Evolutionary conservation across 2,113 vertebrate genomes (phyloP), one percentile per base, ranked within the genome.

Genomic region (Sardina pilchardus): DNA sequence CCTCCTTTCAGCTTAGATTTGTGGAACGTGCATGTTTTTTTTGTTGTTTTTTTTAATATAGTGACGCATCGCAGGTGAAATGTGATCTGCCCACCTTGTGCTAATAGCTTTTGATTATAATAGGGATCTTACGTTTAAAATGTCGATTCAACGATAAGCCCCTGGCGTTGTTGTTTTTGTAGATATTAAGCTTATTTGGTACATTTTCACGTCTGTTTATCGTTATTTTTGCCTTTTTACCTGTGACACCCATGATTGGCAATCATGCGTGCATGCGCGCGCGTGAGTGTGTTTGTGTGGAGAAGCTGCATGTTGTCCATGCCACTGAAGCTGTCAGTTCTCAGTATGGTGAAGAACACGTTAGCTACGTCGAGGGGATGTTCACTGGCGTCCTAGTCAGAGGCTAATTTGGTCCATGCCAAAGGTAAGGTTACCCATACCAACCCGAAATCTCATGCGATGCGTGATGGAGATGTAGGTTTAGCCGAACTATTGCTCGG

Each of bases 31-130:
- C 26, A 10, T 14, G 63, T 16, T 12, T 36, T 47, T 45, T 45
- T 24, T n/a, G 17, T 59, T 21, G n/a, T n/a, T n/a, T n/a, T 56
- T 71, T 71, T 14, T 34, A 4, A 78, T 78, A 34, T 17, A 4
- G 4, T 78, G 71, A 78, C 71, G 34, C 71, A 78, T 78, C 34
- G 6, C 71, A 78, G 71, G 71, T 78, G 17, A 78, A 71, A 78
- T 78, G 3, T 4, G 17, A 36, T 78, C 36, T 78, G 30, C 71
- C 16, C 71, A 78, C 71, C 71, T 78, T 78, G 71, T 78, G 30
- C 71, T 78, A 78, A 78, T 78, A 17, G 71, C 26, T 16, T 36
- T 4, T 36, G 14, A 36, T 36, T 36, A 36, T 16, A 6, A 17
- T 78, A 16, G 10, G 1, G 26, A 12, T 17, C 30, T 36, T 34